A percentile compares a stretch with the other conserved stretches of the same genome.
phyloP scores from a whole-genome alignment of 1,140 invertebrate genomes.

The Drosophila kikkawai region DNA sequence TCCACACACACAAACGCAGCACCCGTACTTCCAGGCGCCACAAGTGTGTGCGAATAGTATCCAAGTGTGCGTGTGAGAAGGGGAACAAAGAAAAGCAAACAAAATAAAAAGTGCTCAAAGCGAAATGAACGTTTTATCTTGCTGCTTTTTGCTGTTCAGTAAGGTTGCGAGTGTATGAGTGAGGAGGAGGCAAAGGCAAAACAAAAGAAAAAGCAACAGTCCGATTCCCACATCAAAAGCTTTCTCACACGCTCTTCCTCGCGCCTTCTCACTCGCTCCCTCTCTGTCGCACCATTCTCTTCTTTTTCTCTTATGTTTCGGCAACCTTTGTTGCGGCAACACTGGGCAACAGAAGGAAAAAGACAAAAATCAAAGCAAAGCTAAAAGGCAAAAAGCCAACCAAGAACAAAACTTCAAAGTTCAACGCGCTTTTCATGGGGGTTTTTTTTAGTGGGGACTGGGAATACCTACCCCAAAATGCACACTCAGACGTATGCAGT shows the following conservation, averaged over 20 bases:
- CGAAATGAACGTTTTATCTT: slow-evolving; percentile 47
- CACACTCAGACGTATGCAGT: slow-evolving; percentile 3
- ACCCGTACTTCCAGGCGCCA: slow-evolving; percentile 25
- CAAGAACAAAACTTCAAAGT: slow-evolving; percentile 61
- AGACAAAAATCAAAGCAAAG: slow-evolving; percentile 25
- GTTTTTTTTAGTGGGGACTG: slow-evolving; percentile 5
- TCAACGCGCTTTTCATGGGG: slow-evolving; percentile 60
- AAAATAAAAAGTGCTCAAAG: slow-evolving; percentile 53
- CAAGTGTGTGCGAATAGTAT: slow-evolving; percentile 49
- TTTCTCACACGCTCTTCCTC: slow-evolving; percentile 24
- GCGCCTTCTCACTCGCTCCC: slow-evolving; percentile 21
- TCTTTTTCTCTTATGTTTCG: slow-evolving; percentile 41
- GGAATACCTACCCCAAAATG: slow-evolving; percentile 34
- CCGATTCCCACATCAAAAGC: slow-evolving; percentile 60
- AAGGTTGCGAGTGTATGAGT: slow-evolving; percentile 5
- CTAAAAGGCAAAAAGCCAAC: slow-evolving; percentile 23
- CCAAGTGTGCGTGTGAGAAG: slow-evolving; percentile 19
- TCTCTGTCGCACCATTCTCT: slow-evolving; percentile 31
- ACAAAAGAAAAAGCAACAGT: slow-evolving; percentile 40
- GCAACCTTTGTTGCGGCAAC: slow-evolving; percentile 59
- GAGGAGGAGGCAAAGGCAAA: slow-evolving; percentile 21
- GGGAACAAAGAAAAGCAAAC: slow-evolving; percentile 68
- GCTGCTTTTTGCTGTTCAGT: slow-evolving; percentile 9
- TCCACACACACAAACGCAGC: slow-evolving; percentile 8
- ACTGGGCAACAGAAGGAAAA: slow-evolving; percentile 4